phyloP scores from a whole-genome alignment of 2,113 vertebrate species.

The Mastomys natalensis region DNA sequence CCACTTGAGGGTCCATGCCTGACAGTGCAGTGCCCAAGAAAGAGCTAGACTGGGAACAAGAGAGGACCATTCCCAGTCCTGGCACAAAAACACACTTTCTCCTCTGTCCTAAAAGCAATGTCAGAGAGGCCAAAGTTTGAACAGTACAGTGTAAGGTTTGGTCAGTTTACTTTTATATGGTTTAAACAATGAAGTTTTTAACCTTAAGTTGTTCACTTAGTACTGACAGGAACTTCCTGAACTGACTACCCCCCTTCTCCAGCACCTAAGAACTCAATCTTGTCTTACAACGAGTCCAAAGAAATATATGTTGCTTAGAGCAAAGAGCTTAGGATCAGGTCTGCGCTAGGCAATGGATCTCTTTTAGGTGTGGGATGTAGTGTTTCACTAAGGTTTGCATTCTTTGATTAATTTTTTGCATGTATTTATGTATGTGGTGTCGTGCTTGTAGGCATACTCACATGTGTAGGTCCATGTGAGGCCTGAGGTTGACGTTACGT shows the following conservation, averaged over 20 bases:
- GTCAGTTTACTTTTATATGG: constrained; percentile 73
- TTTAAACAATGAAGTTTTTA: constrained; percentile 71
- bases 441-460: not conserved
- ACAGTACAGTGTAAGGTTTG: constrained; percentile 71
- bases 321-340: constrained; percentile 7
- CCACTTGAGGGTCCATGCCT: constrained; percentile 86
- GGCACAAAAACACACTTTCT: constrained; percentile 72
- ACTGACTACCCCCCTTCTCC: not conserved
- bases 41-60: constrained; percentile 92
- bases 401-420: too few species aligned
- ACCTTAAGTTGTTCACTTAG: constrained; percentile 64
- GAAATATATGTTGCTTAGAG: constrained; percentile 61
- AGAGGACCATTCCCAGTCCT: constrained; percentile 91
- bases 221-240: constrained; percentile 58
- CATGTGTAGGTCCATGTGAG: not conserved
- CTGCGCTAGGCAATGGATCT: not conserved
- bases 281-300: constrained; percentile 76
- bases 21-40: constrained; percentile 81
- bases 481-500: not conserved
- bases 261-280: constrained; percentile 64
- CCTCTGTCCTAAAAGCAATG: constrained; percentile 64
- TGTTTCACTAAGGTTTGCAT: constrained; percentile 39
- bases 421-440: not conserved
- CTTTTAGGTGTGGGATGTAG: constrained; percentile 33
- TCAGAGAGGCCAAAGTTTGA: constrained; percentile 77